These are phyloP conservation scores for Pseudococcus longispinus DNA, from an alignment of 2,888 invertebrate species.

Conservation along the genomic window DNA sequence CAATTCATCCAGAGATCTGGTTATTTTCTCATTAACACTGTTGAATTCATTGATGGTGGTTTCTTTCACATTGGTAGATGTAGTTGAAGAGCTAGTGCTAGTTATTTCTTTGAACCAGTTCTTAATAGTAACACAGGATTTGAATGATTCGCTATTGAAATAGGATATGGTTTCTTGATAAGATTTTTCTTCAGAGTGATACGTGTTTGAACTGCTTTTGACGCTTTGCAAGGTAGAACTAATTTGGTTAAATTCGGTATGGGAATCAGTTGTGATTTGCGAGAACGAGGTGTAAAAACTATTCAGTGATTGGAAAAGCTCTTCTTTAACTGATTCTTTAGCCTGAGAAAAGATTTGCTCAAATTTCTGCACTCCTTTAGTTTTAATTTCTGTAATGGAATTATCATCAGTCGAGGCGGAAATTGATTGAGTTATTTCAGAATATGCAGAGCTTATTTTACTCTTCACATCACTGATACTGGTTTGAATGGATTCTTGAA, in stretches of 20 bases:
- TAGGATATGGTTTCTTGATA: neutral
- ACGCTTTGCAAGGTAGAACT: neutral
- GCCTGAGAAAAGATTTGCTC: neutral
- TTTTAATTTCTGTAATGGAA: neutral
- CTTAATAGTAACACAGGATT: neutral
- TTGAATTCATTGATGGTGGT: neutral
- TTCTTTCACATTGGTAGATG: neutral
- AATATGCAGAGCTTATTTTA: neutral
- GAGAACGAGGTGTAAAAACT: neutral
- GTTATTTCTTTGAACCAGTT: neutral
- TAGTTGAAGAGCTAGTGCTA: neutral
- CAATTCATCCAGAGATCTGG: neutral
- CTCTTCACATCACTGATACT: neutral
- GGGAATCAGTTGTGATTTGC: neutral
- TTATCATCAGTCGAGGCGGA: neutral
- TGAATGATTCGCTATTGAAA: neutral
- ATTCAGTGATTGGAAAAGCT: neutral
- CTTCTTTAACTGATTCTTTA: neutral
- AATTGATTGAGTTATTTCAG: neutral
- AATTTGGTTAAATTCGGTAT: neutral
- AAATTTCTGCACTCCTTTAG: neutral
- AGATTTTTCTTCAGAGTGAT: neutral
- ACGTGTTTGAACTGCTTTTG: neutral
- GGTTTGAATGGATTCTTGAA: neutral
- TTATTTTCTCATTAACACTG: neutral